phyloP scores from a whole-genome alignment of 2,797 vertebrate genomes.

The Scyliorhinus canicula region DNA sequence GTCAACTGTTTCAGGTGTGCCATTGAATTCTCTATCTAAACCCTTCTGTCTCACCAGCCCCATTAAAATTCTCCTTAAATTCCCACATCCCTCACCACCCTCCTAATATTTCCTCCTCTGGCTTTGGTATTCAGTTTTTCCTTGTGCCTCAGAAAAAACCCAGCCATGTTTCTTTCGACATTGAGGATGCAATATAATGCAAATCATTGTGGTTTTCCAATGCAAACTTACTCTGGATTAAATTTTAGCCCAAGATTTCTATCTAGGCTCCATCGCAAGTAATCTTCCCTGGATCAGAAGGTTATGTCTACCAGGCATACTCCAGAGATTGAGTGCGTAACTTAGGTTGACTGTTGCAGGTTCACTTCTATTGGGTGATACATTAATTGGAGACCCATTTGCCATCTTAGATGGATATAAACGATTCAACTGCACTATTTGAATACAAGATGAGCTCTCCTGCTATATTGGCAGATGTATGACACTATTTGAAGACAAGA shows the following conservation, averaged over 20 bases:
- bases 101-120: too few relatives aligned
- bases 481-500: background rate
- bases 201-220: too few relatives aligned
- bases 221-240: background rate
- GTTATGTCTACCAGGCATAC: background rate
- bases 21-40: too few relatives aligned
- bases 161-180: too few relatives aligned
- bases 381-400: background rate
- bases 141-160: too few relatives aligned
- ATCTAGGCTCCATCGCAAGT: background rate
- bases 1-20: too few relatives aligned
- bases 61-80: too few relatives aligned
- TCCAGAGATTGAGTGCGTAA: background rate
- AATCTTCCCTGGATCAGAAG: background rate
- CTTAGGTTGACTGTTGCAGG: background rate
- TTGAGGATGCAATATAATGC: too few relatives aligned
- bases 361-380: background rate
- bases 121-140: too few relatives aligned
- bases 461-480: background rate
- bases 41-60: too few relatives aligned
- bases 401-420: background rate
- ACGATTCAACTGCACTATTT: background rate
- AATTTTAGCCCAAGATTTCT: background rate
- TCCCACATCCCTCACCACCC: too few relatives aligned
- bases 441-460: background rate